Evolutionary conservation across 2,113 vertebrate species (phyloP), one percentile per base, ranked within the genome.

Genomic region (Nicator chloris): DNA sequence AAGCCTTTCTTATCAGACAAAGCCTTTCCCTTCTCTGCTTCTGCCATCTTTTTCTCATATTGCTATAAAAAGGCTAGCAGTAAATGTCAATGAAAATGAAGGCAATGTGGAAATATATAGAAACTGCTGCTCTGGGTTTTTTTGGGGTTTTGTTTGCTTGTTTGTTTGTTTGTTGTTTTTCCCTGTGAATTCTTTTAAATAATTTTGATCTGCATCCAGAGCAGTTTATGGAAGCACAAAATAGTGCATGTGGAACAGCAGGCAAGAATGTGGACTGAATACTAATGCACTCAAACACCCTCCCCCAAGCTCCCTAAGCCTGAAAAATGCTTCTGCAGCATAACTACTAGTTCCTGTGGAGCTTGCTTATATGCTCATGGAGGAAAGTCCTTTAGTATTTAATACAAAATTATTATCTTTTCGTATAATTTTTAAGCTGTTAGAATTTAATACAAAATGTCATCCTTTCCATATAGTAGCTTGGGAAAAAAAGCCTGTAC

Each of bases 151-250:
- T 42, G 42, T 42, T 42, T 42, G 13, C 15, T 13, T 42, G 13
- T 56, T 1, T 33, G 13, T 63, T 61, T 77, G 82, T 20, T 50
- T 22, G 35, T 56, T 57, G 57, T 42, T 42, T 59, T 21, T 2
- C 3, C 22, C 31, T 35, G 15, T 68, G 82, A 95, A 95, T 95
- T 93, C 77, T 90, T 92, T 86, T 78, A 90, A 95, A 90, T 92
- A 92, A 94, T 95, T 90, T 94, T 93, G 85, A 84, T 94, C 88
- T 93, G 72, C 72, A 90, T 90, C 92, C 92, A 96, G 82, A 86
- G 57, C 80, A 90, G 93, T 96, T 97, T 96, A 64, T 81, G 80
- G 53, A 95, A 37, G 76, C 68, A 90, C 56, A 94, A 90, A 95
- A 86, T 54, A 88, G 90, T 81, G 92, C 69, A 53, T 90, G 88